Percentiles rank a stretch among this genome's conserved stretches.
phyloP scores from a whole-genome alignment of 2,113 vertebrate genomes.

The Coryphaenoides rupestris region DNA sequence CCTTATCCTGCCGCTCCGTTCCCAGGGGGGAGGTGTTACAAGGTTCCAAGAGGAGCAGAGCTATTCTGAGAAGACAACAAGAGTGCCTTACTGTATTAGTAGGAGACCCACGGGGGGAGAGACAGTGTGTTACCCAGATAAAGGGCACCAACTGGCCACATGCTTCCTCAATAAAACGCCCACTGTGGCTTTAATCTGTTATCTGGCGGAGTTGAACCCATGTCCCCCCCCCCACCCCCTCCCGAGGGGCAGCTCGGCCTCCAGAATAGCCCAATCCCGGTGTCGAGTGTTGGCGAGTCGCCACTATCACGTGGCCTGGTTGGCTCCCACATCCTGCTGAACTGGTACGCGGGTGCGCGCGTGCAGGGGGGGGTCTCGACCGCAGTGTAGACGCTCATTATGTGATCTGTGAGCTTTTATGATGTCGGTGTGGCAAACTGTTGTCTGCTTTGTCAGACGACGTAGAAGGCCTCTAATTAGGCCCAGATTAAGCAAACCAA shows the following conservation, averaged over 20 bases:
- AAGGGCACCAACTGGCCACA: conserved; percentile 33
- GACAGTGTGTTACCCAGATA: conserved; percentile 56
- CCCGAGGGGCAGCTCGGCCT: conserved; percentile 23
- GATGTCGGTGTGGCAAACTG: conserved; percentile 5
- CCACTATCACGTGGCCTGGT: conserved; percentile 35
- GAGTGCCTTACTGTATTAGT: no score
- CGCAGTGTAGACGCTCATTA: conserved; percentile 5
- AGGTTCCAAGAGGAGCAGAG: conserved; percentile 37
- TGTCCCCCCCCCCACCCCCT: background rate
- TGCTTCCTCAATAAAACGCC: conserved; percentile 59
- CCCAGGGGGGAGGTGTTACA: conserved; percentile 31
- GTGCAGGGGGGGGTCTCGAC: conserved; percentile 30
- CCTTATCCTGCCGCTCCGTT: conserved; percentile 45
- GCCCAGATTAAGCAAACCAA: no score
- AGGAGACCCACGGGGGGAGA: conserved; percentile 14
- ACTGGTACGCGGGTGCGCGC: no score
- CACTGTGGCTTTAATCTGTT: conserved; percentile 39
- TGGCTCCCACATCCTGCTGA: conserved; percentile 44
- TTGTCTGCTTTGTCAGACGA: conserved; percentile 13
- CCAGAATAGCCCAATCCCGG: conserved; percentile 37
- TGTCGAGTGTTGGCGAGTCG: conserved; percentile 52
- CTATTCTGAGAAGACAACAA: conserved; percentile 10
- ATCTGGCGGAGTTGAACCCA: conserved; percentile 22
- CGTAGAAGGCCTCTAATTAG: no score
- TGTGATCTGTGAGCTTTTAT: background rate